Percentiles rank a stretch among this genome's conserved stretches.
Conservation (phyloP, 2,797 vertebrate genomes). For the Tokudaia tokunoshimensis region DNA sequence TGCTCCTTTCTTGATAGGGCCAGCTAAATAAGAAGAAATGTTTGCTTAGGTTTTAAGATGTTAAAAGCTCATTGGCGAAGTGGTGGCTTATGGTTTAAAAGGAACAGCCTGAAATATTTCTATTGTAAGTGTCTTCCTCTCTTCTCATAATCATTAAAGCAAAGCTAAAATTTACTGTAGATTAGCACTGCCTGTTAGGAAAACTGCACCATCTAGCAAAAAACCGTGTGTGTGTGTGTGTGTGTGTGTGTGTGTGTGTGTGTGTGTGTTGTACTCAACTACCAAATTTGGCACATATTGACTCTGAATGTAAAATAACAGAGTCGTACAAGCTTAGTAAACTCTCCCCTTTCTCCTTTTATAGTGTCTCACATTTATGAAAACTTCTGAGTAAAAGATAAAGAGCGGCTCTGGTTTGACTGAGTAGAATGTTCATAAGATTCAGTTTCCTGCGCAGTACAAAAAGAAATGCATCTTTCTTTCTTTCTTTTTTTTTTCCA, state of each 20-base stretch:
- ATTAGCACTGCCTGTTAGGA: slow-evolving; percentile 17
- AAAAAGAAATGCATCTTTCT: slow-evolving; percentile 1
- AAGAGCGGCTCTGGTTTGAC: neutral
- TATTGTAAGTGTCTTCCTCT: neutral
- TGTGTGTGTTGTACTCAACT: neutral
- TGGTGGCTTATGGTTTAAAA: neutral
- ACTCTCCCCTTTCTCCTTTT: neutral
- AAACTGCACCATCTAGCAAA: slow-evolving; percentile 55
- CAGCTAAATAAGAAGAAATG: neutral
- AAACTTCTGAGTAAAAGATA: slow-evolving; percentile 40
- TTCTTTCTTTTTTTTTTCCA: neutral
- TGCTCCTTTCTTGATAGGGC: neutral
- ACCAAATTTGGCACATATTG: slow-evolving; percentile 46
- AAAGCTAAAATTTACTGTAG: slow-evolving; percentile 13
- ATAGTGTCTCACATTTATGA: slow-evolving; percentile 25
- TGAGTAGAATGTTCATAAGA: neutral
- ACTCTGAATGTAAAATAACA: slow-evolving; percentile 53
- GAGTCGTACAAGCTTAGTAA: neutral
- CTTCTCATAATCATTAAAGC: neutral
- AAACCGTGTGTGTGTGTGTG: neutral
- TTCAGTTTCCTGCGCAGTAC: neutral
- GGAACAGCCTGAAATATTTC: neutral
- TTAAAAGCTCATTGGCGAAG: neutral
- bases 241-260: too few relatives aligned
- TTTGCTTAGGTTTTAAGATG: neutral